Evolutionary conservation across 2,888 invertebrate species (phyloP).

Genomic region (Nebria salina): DNA sequence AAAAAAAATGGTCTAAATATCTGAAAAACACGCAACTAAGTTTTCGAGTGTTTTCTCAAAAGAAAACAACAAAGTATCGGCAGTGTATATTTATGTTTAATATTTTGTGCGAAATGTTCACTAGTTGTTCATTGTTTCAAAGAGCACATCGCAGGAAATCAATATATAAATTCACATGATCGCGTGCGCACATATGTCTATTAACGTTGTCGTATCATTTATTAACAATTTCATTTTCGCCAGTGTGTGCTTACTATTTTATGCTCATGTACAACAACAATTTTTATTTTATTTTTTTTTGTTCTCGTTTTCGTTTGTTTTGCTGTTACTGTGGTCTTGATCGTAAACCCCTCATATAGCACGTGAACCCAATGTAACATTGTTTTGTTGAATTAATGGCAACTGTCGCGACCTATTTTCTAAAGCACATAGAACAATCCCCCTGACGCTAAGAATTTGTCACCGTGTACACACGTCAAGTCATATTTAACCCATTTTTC

Average conservation of each 20-base stretch:
- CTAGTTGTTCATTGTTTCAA: constrained; percentile 23
- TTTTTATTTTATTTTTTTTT: constrained; percentile 13
- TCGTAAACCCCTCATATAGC: background rate
- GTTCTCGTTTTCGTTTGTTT: background rate
- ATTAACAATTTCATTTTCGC: constrained; percentile 35
- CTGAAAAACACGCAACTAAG: background rate
- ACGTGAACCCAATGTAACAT: background rate
- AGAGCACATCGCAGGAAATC: constrained; percentile 29
- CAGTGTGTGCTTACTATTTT: constrained; percentile 7
- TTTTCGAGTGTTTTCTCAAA: background rate
- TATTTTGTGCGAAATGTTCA: constrained; percentile 19
- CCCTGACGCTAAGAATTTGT: background rate
- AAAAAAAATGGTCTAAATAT: background rate
- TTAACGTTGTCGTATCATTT: constrained; percentile 26
- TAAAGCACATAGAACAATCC: background rate
- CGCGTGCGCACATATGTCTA: constrained; percentile 38
- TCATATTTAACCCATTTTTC: background rate
- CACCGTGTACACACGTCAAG: background rate
- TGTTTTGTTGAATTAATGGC: constrained; percentile 17
- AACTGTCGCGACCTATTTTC: constrained; percentile 28
- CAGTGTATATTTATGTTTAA: background rate
- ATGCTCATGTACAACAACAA: constrained; percentile 18
- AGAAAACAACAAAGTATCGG: background rate
- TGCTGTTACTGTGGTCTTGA: background rate
- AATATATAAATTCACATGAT: constrained; percentile 30